Base-by-base conservation (phyloP, 1,140 invertebrate genomes). In the Fopius arisanus region DNA sequence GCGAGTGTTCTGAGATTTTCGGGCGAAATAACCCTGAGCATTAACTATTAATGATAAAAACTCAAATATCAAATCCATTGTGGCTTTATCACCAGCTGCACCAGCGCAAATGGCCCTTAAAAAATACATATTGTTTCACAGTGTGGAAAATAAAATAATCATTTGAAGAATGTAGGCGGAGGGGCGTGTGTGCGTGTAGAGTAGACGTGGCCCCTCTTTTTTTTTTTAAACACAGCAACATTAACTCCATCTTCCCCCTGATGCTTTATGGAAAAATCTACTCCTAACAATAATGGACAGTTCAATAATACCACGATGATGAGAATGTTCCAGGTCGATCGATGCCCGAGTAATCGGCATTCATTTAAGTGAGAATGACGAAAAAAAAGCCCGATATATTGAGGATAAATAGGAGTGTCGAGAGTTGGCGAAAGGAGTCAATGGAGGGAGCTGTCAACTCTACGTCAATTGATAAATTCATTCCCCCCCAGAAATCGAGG, bases 151-250 rank as follows among this genome's bases (percentile, higher is more conserved):
- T 21, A 48, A 66, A 51, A 65, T 54, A 73, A 73, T 54, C 62
- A 71, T 72, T 69, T 54, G 28, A 16, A 31, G 69, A 75, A 74
- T 74, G 76, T 74, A 74, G 73, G 73, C 70, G 73, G 66, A 65
- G 63, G 70, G 62, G 59, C 69, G 73, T 71, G 69, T 69, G 54
- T 59, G 43, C 29, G 59, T 43, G 29, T 21, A 21, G 43, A 75
- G 70, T 48, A 71, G 68, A 77, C 72, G 75, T 77, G 75, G 72
- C 72, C 48, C 51, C 62, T 40, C 37, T 67, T 43, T 29, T 72
- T 48, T 48, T 2, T 16, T 40, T 23, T 28, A 66, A 21, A 40
- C 70, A 28, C 16, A 28, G 21, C 12, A 66, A 41, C 65, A 68
- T 68, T 59, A 62, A 59, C 29, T 19, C 29, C 29, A 29, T 51